Percentiles rank a stretch among this genome's conserved stretches.
Evolutionary conservation across 2,888 invertebrate genomes (phyloP).

Genomic region (Blastobasis lacticolella): DNA sequence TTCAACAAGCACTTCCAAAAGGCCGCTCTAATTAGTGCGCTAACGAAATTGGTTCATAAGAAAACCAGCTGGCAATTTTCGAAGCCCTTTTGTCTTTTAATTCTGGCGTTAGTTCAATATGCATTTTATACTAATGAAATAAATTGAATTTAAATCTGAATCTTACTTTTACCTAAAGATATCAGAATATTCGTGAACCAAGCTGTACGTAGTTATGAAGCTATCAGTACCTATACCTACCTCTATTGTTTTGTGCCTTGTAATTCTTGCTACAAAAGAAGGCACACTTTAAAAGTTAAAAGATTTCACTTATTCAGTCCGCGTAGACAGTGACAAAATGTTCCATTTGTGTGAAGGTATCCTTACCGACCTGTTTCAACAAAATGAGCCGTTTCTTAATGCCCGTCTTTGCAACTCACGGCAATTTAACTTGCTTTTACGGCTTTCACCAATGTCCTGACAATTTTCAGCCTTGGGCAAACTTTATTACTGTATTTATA

Average conservation of each 20-base stretch:
- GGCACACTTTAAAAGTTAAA: too few relatives aligned
- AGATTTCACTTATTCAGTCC: too few relatives aligned
- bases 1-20: conserved; percentile 8
- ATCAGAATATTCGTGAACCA: too few relatives aligned
- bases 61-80: conserved; percentile 36
- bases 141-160: too few relatives aligned
- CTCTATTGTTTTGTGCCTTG: too few relatives aligned
- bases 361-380: conserved; percentile 21
- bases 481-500: too few relatives aligned
- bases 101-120: conserved; percentile 4
- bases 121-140: too few relatives aligned
- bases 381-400: conserved; percentile 27
- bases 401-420: conserved; percentile 27
- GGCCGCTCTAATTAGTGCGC: conserved; percentile 33
- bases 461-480: conserved; percentile 11
- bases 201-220: too few relatives aligned
- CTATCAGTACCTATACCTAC: too few relatives aligned
- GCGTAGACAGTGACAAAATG: too few relatives aligned
- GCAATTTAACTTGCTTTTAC: conserved; percentile 25
- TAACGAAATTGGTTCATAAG: conserved; percentile 32
- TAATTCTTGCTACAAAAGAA: too few relatives aligned
- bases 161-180: too few relatives aligned
- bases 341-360: neutral
- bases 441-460: conserved; percentile 22
- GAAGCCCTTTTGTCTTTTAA: conserved; percentile 16